Evolutionary conservation across 1,140 invertebrate species (phyloP).

Genomic region (Drosophila mauritiana): DNA sequence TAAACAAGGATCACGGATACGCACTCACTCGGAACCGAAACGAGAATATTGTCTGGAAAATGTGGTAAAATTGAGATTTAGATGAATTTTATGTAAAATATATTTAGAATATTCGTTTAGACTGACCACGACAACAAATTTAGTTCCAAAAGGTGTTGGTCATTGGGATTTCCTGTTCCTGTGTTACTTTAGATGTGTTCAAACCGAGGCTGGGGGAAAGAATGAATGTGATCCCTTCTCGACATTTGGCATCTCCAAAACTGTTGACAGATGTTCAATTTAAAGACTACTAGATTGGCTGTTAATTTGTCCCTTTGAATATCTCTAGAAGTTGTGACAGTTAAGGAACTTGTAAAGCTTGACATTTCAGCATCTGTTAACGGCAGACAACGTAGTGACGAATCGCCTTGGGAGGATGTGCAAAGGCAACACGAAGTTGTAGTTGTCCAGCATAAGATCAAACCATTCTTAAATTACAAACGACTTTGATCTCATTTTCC

Average conservation of each 20-base stretch:
- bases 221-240: constrained; percentile 5
- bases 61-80: too few relatives aligned
- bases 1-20: not conserved
- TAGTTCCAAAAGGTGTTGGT: constrained; percentile 27
- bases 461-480: too few relatives aligned
- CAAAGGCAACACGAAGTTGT: too few relatives aligned
- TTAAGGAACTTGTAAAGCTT: too few relatives aligned
- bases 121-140: constrained; percentile 26
- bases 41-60: too few relatives aligned
- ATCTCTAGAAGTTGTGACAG: too few relatives aligned
- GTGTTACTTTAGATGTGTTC: constrained; percentile 39
- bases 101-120: not conserved
- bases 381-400: too few relatives aligned
- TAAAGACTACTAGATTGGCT: constrained; percentile 7
- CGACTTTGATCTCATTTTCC: too few relatives aligned
- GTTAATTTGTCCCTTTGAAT: not conserved
- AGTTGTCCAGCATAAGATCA: too few relatives aligned
- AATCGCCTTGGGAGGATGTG: too few relatives aligned
- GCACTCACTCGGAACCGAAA: not conserved
- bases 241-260: not conserved
- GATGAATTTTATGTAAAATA: not conserved
- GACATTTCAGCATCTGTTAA: too few relatives aligned
- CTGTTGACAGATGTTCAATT: not conserved
- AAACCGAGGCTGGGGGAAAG: constrained; percentile 23
- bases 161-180: constrained; percentile 7